Evolutionary conservation across 2,797 vertebrate genomes (phyloP).

Genomic region (Tragopan temminckii): DNA sequence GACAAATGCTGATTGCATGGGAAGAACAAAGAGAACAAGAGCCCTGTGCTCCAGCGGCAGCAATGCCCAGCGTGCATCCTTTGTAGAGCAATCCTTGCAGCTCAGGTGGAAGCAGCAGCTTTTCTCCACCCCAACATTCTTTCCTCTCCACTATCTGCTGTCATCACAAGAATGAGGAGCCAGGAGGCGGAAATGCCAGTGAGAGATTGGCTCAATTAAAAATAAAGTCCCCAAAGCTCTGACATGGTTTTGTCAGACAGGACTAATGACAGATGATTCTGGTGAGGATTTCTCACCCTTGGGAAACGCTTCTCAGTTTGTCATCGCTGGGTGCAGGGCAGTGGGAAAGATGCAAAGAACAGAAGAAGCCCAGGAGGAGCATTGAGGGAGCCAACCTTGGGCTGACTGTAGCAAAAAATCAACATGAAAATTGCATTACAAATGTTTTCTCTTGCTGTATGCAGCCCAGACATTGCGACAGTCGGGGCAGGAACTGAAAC

Average conservation of each 20-base stretch:
- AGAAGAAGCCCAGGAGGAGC: constrained; percentile 25
- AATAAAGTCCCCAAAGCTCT: constrained; percentile 62
- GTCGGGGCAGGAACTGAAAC: neutral
- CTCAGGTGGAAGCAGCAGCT: constrained; percentile 18
- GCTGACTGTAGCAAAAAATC: neutral
- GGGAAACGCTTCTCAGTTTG: constrained; percentile 42
- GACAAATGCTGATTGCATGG: constrained; percentile 17
- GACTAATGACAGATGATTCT: constrained; percentile 64
- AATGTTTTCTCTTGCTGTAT: neutral
- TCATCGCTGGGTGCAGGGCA: constrained; percentile 14
- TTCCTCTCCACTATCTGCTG: neutral
- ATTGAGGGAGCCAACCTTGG: neutral
- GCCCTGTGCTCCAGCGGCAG: neutral
- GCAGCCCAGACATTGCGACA: neutral
- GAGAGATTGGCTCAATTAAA: constrained; percentile 56
- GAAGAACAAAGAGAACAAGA: neutral
- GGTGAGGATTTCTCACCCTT: constrained; percentile 59
- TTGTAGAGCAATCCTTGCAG: neutral
- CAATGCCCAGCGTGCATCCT: neutral
- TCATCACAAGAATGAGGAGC: neutral
- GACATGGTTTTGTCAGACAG: constrained; percentile 65
- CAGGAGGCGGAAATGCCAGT: constrained; percentile 26
- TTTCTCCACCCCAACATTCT: neutral
- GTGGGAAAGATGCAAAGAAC: neutral
- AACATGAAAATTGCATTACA: constrained; percentile 14